phyloP scores from a whole-genome alignment of 2,888 invertebrate species.

The Noctua janthina region DNA sequence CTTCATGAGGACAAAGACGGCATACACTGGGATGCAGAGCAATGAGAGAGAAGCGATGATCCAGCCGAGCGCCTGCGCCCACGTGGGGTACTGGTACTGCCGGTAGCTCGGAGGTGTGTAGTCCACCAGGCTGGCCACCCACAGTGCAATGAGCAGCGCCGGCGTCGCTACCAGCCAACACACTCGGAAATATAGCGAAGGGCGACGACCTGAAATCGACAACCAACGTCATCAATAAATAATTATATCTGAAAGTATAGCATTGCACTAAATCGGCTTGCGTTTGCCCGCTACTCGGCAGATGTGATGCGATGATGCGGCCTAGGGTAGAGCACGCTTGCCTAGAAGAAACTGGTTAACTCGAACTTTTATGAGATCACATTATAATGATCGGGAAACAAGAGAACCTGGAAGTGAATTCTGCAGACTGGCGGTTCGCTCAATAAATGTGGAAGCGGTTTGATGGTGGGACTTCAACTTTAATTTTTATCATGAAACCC shows the following conservation, averaged over 20 bases:
- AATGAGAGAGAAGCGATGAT: slow-evolving; percentile 95
- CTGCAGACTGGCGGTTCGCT: background rate
- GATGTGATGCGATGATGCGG: background rate
- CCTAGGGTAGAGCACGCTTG: too few species aligned
- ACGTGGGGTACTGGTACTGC: slow-evolving; percentile 95
- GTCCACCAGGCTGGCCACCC: slow-evolving; percentile 97
- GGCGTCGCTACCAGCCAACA: slow-evolving; percentile 97
- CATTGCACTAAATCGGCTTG: background rate
- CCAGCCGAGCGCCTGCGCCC: slow-evolving; percentile 97
- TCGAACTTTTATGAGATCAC: too few species aligned
- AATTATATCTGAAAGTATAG: background rate
- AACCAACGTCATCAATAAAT: slow-evolving; percentile 5
- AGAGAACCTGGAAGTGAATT: too few species aligned
- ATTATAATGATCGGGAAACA: too few species aligned
- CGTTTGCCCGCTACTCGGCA: too few species aligned
- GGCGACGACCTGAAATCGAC: slow-evolving; percentile 88
- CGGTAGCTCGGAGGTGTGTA: slow-evolving; percentile 96
- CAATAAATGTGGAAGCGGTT: background rate
- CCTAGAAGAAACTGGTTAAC: too few species aligned
- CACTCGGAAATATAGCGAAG: slow-evolving; percentile 95
- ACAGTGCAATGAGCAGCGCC: slow-evolving; percentile 94
- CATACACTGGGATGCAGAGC: slow-evolving; percentile 96
- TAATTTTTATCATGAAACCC: background rate
- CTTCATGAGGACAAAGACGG: slow-evolving; percentile 92
- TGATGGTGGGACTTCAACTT: background rate